phyloP scores from a whole-genome alignment of 2,797 vertebrate genomes.

The Enteromius viviparus region DNA sequence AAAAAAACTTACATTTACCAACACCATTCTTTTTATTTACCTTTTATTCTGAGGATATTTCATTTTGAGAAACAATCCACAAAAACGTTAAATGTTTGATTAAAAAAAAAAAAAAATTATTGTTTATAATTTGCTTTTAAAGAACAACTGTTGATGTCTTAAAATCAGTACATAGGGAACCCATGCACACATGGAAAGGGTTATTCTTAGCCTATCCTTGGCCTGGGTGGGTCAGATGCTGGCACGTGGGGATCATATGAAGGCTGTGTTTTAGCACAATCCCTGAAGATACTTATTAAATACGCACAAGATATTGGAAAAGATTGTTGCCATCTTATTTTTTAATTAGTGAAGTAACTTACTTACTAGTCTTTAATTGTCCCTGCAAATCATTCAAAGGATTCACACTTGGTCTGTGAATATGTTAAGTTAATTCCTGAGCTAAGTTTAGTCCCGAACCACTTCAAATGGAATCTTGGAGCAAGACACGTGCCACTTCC shows the following conservation, averaged over 20 bases:
- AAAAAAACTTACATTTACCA: background rate
- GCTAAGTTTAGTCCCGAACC: conserved; percentile 32
- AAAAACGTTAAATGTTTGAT: background rate
- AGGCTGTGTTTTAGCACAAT: background rate
- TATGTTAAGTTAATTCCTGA: conserved; percentile 16
- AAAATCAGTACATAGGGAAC: conserved; percentile 31
- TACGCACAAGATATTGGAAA: background rate
- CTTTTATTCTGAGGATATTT: background rate
- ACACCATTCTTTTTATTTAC: background rate
- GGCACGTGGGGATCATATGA: conserved; percentile 50
- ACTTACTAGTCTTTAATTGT: background rate
- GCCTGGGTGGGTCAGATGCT: conserved; percentile 49
- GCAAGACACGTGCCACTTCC: background rate
- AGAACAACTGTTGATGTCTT: background rate
- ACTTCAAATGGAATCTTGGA: conserved; percentile 22
- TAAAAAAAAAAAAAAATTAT: background rate
- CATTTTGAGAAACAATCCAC: background rate
- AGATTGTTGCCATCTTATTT: background rate
- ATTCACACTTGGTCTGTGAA: conserved; percentile 15
- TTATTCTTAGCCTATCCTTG: conserved; percentile 73
- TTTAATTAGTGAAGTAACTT: background rate
- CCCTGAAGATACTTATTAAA: background rate
- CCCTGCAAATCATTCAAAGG: background rate
- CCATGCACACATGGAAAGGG: conserved; percentile 56
- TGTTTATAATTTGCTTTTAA: conserved; percentile 16